Conservation (phyloP, 2,888 invertebrate species). For the Spilosoma lubricipeda region DNA sequence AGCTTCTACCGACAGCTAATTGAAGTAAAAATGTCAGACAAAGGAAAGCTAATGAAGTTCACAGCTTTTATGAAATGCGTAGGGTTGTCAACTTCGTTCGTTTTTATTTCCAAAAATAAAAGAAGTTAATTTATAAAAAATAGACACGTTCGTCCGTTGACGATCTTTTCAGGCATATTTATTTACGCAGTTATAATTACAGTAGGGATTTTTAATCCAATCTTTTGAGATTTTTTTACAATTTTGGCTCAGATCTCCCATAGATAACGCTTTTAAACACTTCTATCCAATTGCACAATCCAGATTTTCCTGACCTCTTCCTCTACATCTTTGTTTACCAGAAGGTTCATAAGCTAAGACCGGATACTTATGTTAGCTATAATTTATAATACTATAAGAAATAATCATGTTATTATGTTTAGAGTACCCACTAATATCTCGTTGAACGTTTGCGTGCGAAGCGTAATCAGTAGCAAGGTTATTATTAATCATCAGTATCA, state of each 20-base stretch:
- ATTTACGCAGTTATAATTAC: too few relatives aligned
- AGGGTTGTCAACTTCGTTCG: conserved; percentile 9
- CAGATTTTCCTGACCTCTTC: too few relatives aligned
- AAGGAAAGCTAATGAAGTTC: conserved; percentile 39
- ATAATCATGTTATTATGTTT: neutral
- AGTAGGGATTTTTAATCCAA: too few relatives aligned
- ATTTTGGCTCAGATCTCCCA: too few relatives aligned
- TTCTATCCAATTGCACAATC: too few relatives aligned
- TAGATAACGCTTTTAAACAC: too few relatives aligned
- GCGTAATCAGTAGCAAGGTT: neutral
- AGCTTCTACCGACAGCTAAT: conserved; percentile 27
- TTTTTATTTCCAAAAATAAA: neutral
- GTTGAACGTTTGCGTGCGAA: neutral
- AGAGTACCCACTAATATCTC: neutral
- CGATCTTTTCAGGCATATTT: too few relatives aligned
- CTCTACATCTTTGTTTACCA: too few relatives aligned
- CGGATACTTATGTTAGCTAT: neutral
- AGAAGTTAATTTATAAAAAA: neutral
- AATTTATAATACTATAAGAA: neutral
- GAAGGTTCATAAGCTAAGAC: neutral
- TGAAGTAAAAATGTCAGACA: conserved; percentile 42
- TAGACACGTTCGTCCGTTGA: too few relatives aligned
- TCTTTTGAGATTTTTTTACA: too few relatives aligned
- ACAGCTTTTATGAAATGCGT: conserved; percentile 17
- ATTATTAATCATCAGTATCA: conserved; percentile 10